Evolutionary conservation across 2,888 invertebrate genomes (phyloP).

Genomic region (Tipula confusa): DNA sequence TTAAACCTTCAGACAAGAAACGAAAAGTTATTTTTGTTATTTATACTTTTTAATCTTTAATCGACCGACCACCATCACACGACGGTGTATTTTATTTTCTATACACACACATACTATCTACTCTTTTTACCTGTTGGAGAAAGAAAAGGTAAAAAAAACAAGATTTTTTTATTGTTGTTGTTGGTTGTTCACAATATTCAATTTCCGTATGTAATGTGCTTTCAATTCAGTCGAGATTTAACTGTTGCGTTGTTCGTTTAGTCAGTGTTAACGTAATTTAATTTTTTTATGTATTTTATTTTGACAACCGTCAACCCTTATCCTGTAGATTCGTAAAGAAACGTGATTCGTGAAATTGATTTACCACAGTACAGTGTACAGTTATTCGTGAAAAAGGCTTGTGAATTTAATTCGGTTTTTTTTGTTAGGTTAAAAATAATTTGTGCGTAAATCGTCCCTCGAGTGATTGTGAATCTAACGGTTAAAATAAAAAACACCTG

Average conservation of each 20-base stretch:
- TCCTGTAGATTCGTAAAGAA: background rate
- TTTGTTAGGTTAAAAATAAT: background rate
- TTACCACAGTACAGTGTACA: background rate
- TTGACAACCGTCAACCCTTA: no score
- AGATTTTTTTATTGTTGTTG: background rate
- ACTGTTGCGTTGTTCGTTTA: background rate
- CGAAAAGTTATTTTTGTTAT: background rate
- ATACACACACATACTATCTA: no score
- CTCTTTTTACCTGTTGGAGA: background rate
- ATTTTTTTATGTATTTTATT: background rate
- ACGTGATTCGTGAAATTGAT: background rate
- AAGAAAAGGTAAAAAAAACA: background rate
- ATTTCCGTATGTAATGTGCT: background rate
- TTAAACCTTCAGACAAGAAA: background rate
- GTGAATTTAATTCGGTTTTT: background rate
- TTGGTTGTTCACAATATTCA: background rate
- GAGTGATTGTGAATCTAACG: background rate
- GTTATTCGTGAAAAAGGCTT: background rate
- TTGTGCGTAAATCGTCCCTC: no score
- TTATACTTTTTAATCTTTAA: background rate
- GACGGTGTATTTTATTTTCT: background rate
- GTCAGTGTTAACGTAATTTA: background rate
- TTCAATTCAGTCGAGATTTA: background rate
- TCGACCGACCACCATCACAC: background rate
- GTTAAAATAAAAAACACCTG: background rate